These are phyloP conservation scores for Protobothrops flavoviridis DNA, from an alignment of 2,113 vertebrate species.

Conservation along the genomic window DNA sequence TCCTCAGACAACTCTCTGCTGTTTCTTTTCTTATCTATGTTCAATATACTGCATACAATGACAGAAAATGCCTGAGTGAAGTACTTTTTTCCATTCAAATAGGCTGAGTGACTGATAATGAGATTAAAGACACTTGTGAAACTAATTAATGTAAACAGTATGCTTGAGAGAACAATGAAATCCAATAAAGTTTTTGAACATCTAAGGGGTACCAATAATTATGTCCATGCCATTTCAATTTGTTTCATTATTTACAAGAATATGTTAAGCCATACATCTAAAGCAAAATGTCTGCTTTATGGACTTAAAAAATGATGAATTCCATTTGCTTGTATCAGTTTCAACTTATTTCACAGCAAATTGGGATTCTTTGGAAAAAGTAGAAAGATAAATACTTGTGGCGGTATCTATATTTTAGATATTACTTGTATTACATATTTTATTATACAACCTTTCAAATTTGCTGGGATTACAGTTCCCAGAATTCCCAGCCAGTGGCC, in stretches of 20 bases:
- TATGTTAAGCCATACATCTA: not conserved
- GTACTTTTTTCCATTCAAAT: not conserved
- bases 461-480: not conserved
- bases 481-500: not conserved
- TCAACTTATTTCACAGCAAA: not conserved
- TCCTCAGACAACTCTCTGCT: not conserved
- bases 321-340: not conserved
- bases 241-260: not conserved
- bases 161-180: not conserved
- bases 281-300: not conserved
- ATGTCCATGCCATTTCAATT: not conserved
- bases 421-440: not conserved
- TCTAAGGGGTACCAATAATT: not conserved
- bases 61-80: not conserved
- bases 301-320: not conserved
- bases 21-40: not conserved
- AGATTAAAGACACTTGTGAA: not conserved
- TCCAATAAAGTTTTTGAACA: not conserved
- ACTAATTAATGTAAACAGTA: not conserved
- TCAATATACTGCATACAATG: not conserved
- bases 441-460: not conserved
- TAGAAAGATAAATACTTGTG: not conserved
- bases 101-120: not conserved
- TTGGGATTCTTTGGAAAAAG: not conserved
- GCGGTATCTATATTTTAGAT: not conserved